Percentiles rank a stretch among this genome's conserved stretches.
phyloP scores from a whole-genome alignment of 2,888 invertebrate species.

The Tachina grossa region DNA sequence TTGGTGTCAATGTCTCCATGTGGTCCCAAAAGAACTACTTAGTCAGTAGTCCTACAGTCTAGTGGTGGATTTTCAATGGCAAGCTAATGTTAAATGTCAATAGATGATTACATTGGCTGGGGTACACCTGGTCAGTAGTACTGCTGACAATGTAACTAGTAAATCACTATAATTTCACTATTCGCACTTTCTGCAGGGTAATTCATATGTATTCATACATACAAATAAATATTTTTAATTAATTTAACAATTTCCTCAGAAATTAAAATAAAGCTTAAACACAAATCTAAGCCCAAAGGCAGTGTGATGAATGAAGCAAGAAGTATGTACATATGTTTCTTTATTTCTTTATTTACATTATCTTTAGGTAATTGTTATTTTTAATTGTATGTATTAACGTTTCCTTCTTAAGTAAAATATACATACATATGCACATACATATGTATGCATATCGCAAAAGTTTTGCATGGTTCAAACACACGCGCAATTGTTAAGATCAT shows the following conservation, averaged over 20 bases:
- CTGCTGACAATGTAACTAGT: too few species aligned
- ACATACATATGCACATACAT: slow-evolving; percentile 18
- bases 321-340: background rate
- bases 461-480: slow-evolving; percentile 42
- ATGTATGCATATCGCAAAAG: slow-evolving; percentile 3
- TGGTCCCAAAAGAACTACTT: too few species aligned
- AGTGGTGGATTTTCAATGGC: too few species aligned
- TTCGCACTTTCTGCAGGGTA: too few species aligned
- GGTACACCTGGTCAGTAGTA: too few species aligned
- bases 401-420: slow-evolving; percentile 22
- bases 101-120: too few species aligned
- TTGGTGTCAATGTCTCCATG: too few species aligned
- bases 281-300: background rate
- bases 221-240: slow-evolving; percentile 5
- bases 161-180: too few species aligned
- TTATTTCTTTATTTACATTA: slow-evolving; percentile 14
- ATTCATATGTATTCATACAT: background rate
- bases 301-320: background rate
- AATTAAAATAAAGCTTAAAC: slow-evolving; percentile 21
- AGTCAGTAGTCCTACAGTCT: too few species aligned
- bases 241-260: slow-evolving; percentile 16
- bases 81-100: too few species aligned
- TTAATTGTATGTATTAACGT: slow-evolving; percentile 13
- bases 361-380: slow-evolving; percentile 34
- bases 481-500: slow-evolving; percentile 69